Evolutionary conservation across 2,113 vertebrate species (phyloP).

Genomic region (Myiopsitta monachus): DNA sequence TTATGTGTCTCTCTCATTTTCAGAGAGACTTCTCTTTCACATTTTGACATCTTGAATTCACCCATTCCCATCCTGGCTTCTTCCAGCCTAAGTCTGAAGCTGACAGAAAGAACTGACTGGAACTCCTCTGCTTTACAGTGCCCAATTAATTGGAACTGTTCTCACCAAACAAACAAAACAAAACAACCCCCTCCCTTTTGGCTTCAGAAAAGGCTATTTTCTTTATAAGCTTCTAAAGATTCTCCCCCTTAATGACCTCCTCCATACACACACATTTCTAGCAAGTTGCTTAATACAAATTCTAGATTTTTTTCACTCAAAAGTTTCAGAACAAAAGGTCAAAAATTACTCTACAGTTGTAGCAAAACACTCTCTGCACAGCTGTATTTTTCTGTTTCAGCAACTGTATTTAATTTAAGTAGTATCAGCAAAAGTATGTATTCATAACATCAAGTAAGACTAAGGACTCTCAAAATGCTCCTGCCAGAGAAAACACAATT

Average conservation of each 20-base stretch:
- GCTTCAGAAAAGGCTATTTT: background rate
- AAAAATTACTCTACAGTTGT: background rate
- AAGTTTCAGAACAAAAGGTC: background rate
- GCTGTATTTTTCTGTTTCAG: background rate
- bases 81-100: background rate
- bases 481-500: background rate
- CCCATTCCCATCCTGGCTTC: background rate
- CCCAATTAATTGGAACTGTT: background rate
- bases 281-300: background rate
- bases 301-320: background rate
- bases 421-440: background rate
- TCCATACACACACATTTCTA: background rate
- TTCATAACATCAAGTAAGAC: background rate
- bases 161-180: background rate
- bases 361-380: background rate
- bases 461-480: background rate
- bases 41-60: background rate
- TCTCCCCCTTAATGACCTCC: background rate
- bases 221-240: background rate
- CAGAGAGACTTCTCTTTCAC: background rate
- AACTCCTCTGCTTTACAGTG: background rate
- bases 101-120: background rate
- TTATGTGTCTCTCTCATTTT: background rate
- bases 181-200: background rate
- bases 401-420: background rate